These are phyloP conservation scores for Parapristionchus giblindavisi DNA, from an alignment of 2,888 invertebrate species.

Conservation along the genomic window DNA sequence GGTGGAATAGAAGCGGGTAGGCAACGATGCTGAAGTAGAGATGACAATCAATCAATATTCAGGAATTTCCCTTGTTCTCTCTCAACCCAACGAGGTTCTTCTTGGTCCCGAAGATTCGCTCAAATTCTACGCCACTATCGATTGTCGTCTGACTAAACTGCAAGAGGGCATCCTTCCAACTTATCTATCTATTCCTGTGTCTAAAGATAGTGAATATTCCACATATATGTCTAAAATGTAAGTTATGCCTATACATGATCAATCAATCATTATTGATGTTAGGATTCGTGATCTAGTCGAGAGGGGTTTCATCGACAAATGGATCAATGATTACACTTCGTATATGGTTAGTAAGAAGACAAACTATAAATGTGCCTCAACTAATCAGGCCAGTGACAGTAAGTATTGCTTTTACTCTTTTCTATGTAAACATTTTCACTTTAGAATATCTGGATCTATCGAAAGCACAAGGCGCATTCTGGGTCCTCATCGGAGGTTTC, in stretches of 20 bases:
- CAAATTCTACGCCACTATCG: constrained; percentile 53
- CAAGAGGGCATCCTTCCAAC: constrained; percentile 59
- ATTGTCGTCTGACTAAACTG: constrained; percentile 54
- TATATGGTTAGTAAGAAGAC: constrained; percentile 50
- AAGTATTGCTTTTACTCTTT: background rate
- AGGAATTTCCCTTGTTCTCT: constrained; percentile 52
- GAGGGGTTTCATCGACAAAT: constrained; percentile 63
- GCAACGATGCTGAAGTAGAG: background rate
- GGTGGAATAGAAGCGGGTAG: constrained; percentile 50
- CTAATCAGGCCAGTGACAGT: constrained; percentile 45
- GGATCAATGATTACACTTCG: constrained; percentile 58
- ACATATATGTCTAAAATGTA: constrained; percentile 51
- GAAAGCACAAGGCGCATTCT: constrained; percentile 64
- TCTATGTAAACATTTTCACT: constrained; percentile 12
- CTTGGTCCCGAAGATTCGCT: constrained; percentile 60
- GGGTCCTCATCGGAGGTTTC: constrained; percentile 57
- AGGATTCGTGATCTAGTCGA: constrained; percentile 63
- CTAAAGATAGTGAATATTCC: constrained; percentile 49
- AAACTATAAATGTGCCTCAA: constrained; percentile 46
- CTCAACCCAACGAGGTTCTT: constrained; percentile 50
- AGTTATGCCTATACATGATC: background rate
- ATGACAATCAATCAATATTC: background rate
- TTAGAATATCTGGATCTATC: constrained; percentile 55
- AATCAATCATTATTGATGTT: constrained; percentile 26
- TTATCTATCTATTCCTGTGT: constrained; percentile 57